Conservation (phyloP, 2,113 vertebrate genomes). For the Crotophaga sulcirostris region DNA sequence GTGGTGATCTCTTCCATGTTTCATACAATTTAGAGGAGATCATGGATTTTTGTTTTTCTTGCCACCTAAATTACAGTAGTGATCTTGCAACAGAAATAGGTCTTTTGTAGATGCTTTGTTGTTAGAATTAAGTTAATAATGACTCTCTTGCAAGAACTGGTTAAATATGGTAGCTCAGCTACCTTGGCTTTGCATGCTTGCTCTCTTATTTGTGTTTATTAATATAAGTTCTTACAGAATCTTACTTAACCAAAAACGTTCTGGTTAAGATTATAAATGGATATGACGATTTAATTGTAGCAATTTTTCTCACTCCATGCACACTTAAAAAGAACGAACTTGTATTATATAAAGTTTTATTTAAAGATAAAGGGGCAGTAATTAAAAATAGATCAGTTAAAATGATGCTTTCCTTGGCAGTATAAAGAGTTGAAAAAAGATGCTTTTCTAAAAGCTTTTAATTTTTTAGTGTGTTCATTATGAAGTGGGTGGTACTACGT, state of each 20-base stretch:
- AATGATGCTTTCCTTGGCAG: neutral
- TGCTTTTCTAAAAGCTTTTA: neutral
- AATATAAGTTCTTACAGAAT: neutral
- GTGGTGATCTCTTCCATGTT: neutral
- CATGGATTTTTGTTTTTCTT: neutral
- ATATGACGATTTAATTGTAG: neutral
- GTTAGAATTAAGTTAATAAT: neutral
- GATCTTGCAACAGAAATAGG: neutral
- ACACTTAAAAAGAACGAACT: neutral
- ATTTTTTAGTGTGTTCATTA: neutral
- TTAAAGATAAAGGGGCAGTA: neutral
- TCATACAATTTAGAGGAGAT: neutral
- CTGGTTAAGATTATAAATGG: neutral
- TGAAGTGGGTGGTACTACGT: neutral
- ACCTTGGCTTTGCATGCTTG: neutral
- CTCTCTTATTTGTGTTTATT: neutral
- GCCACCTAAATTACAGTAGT: neutral
- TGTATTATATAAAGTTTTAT: neutral
- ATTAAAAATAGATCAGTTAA: neutral
- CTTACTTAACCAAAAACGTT: neutral
- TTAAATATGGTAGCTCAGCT: neutral
- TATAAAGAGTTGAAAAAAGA: neutral
- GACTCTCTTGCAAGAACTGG: neutral
- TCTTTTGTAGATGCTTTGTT: neutral
- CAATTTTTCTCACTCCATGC: neutral